Evolutionary conservation across 30 jellyfish, hydroid and myxozoan species (phyloP).

Genomic region (Hydractinia symbiolongicarpus): DNA sequence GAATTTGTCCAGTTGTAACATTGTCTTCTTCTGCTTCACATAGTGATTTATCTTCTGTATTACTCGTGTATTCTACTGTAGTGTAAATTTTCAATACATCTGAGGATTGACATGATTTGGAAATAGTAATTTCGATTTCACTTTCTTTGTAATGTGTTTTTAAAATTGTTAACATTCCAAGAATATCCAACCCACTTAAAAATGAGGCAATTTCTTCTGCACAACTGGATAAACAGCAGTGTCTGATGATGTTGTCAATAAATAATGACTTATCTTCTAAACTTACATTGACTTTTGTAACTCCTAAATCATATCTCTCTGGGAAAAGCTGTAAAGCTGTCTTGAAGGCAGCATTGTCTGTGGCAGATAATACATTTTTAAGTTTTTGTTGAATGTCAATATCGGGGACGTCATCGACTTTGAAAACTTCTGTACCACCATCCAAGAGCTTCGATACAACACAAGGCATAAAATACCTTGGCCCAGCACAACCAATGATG

Average conservation of each 20-base stretch:
- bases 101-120: neutral
- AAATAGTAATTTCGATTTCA: constrained; percentile 14
- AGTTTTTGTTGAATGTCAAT: constrained; percentile 25
- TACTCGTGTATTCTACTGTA: constrained; percentile 3
- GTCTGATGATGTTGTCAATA: constrained; percentile 16
- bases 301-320: constrained; percentile 26
- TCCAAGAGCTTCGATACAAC: constrained; percentile 29
- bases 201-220: constrained; percentile 25
- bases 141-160: constrained; percentile 22
- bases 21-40: constrained; percentile 27
- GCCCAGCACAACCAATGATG: constrained; percentile 34
- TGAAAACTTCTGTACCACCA: neutral
- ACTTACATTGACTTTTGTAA: neutral
- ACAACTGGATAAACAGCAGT: constrained; percentile 28
- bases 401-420: constrained; percentile 27
- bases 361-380: constrained; percentile 15
- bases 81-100: neutral
- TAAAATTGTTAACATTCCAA: constrained; percentile 16
- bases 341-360: constrained; percentile 23
- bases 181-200: constrained; percentile 13
- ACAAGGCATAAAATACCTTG: constrained; percentile 32
- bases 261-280: neutral
- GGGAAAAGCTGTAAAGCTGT: neutral
- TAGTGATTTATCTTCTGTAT: neutral
- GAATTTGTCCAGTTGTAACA: constrained; percentile 8